Conservation (phyloP, 92 coral and sea anemone species). For the Isaurus tuberculatus region DNA sequence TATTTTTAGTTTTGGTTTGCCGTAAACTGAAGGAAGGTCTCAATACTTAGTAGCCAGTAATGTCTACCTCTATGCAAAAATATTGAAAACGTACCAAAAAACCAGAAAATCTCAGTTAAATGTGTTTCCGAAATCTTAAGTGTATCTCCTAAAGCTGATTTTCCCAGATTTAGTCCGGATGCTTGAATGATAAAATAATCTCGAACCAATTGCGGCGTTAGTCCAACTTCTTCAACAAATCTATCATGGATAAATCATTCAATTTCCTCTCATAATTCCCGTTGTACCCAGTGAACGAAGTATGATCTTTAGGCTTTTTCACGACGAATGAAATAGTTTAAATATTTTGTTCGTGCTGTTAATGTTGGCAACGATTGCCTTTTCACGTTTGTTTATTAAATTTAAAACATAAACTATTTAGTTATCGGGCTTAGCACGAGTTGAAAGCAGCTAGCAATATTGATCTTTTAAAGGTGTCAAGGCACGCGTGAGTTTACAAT, state of each 20-base stretch:
- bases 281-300: neutral
- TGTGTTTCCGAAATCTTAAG: neutral
- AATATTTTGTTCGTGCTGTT: constrained; percentile 2
- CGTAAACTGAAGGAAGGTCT: no score
- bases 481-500: neutral
- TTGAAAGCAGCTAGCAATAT: neutral
- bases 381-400: neutral
- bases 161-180: constrained; percentile 14
- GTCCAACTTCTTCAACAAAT: constrained; percentile 20
- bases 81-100: no score
- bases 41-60: no score
- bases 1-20: no score
- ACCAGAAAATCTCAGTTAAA: neutral
- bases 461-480: neutral
- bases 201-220: neutral
- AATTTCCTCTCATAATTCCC: neutral
- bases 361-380: neutral
- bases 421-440: neutral
- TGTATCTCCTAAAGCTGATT: neutral
- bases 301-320: neutral
- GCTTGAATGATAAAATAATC: neutral
- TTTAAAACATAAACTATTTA: neutral
- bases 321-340: neutral
- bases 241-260: neutral
- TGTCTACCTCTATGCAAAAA: neutral